A percentile compares a stretch with the other conserved stretches of the same genome.
These are phyloP conservation scores for Falco biarmicus DNA, from an alignment of 2,797 vertebrate genomes.

Conservation along the genomic window DNA sequence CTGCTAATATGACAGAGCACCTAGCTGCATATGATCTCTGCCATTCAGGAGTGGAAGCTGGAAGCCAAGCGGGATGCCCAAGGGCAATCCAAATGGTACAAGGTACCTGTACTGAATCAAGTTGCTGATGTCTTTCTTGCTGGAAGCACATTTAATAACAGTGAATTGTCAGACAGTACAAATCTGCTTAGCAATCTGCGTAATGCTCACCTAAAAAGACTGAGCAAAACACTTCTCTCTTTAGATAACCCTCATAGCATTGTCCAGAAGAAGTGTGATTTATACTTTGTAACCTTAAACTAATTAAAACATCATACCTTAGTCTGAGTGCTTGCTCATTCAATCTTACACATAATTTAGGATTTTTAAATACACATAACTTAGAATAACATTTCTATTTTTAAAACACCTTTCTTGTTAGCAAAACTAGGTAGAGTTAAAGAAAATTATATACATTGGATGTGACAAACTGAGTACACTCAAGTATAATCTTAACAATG, in stretches of 20 bases:
- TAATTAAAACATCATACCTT: background rate
- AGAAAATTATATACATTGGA: constrained; percentile 51
- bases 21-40: constrained; percentile 9
- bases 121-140: background rate
- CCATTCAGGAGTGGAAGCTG: background rate
- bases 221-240: background rate
- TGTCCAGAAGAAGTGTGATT: constrained; percentile 3
- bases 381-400: background rate
- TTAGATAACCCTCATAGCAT: background rate
- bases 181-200: background rate
- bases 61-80: background rate
- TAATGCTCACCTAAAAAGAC: background rate
- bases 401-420: background rate
- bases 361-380: constrained; percentile 34
- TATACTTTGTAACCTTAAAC: background rate
- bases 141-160: background rate
- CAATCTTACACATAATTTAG: background rate
- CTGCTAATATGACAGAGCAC: background rate
- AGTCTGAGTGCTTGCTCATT: background rate
- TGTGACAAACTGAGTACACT: constrained; percentile 59
- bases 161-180: background rate
- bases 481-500: constrained; percentile 73
- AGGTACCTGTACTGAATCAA: background rate
- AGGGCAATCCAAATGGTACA: background rate
- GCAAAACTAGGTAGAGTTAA: constrained; percentile 65